Conservation (phyloP, 1,140 invertebrate species). For the Sinonovacula constricta region DNA sequence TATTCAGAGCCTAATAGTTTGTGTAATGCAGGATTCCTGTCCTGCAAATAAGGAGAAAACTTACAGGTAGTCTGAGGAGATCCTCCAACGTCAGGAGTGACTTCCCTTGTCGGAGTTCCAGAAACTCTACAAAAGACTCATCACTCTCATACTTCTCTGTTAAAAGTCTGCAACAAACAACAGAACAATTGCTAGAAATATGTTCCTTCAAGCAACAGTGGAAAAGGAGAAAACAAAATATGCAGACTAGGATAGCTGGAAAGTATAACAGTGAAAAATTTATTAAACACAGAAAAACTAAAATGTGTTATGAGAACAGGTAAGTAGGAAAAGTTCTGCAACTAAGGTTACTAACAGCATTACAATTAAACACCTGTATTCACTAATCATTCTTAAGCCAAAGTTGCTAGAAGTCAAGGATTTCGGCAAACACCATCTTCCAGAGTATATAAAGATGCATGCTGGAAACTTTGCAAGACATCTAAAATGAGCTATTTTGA, state of each 20-base stretch:
- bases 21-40: no score
- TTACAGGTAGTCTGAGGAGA: constrained; percentile 42
- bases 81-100: constrained; percentile 25
- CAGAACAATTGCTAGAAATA: background rate
- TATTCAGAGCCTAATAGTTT: no score
- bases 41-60: no score
- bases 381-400: no score
- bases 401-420: no score
- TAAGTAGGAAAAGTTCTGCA: no score
- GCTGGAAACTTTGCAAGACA: background rate
- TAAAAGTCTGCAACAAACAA: constrained; percentile 34
- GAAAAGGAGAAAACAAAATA: background rate
- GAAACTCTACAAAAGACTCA: constrained; percentile 48
- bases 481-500: background rate
- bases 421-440: no score
- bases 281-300: background rate
- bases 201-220: background rate
- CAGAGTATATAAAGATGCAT: no score
- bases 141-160: constrained; percentile 45
- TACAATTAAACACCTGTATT: no score
- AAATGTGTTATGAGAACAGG: background rate
- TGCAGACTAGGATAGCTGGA: no score
- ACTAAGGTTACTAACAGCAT: no score
- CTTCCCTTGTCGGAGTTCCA: constrained; percentile 41
- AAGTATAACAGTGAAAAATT: no score